phyloP scores from a whole-genome alignment of 37 sponge, comb jelly and placozoan genomes.

The Ianthella basta region DNA sequence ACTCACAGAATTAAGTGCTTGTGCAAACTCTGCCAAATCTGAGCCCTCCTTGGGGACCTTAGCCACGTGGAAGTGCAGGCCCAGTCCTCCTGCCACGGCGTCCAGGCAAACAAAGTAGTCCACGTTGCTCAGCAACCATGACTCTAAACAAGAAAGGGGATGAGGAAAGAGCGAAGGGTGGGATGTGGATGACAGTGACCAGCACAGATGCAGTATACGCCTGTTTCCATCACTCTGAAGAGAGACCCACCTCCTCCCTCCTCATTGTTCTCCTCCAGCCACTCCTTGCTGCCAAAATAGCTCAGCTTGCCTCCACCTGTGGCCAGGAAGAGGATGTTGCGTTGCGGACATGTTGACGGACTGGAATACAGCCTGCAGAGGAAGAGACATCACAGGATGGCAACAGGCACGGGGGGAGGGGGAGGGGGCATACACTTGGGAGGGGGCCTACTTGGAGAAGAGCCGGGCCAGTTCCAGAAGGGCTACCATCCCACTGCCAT shows the following conservation, averaged over 20 bases:
- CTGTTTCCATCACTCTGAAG: too few species aligned
- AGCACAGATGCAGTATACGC: too few species aligned
- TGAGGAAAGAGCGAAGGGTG: not conserved
- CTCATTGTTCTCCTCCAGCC: constrained; percentile 45
- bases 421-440: not conserved
- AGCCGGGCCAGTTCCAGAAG: constrained; percentile 85
- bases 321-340: constrained; percentile 83
- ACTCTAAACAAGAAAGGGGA: constrained; percentile 7
- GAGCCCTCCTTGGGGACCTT: constrained; percentile 88
- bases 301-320: constrained; percentile 88
- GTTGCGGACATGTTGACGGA: constrained; percentile 50
- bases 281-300: constrained; percentile 89
- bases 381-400: not conserved
- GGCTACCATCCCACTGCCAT: constrained; percentile 89
- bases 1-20: not conserved
- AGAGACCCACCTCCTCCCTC: not conserved
- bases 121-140: constrained; percentile 51
- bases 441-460: constrained; percentile 70
- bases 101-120: constrained; percentile 93
- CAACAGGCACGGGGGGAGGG: not conserved
- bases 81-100: constrained; percentile 43
- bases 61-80: constrained; percentile 84
- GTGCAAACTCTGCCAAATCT: not conserved
- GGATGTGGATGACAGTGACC: not conserved
- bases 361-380: constrained; percentile 59